Evolutionary conservation across 2,888 invertebrate genomes (phyloP).

Genomic region (Campoplex capitator): DNA sequence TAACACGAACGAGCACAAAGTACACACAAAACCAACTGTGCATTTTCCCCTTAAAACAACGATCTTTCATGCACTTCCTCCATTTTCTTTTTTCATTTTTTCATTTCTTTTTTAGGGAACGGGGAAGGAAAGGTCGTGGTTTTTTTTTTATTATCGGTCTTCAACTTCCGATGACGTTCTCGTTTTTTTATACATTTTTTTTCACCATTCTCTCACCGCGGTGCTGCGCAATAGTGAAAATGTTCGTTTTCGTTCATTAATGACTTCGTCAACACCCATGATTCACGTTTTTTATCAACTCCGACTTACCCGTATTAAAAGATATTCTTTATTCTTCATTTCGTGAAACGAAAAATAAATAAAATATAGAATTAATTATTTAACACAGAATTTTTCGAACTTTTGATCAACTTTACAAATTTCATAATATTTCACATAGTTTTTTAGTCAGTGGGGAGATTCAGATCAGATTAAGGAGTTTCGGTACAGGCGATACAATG

Average conservation of each 20-base stretch:
- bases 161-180: not conserved
- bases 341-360: not conserved
- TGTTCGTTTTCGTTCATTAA: not conserved
- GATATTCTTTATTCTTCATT: not conserved
- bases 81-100: not conserved
- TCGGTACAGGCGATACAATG: too few species aligned
- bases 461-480: too few species aligned
- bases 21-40: constrained; percentile 68
- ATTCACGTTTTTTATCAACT: not conserved
- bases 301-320: not conserved
- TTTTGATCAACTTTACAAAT: not conserved
- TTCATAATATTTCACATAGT: not conserved
- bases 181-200: not conserved
- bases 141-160: not conserved
- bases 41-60: constrained; percentile 43
- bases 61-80: constrained; percentile 20
- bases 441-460: not conserved
- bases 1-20: constrained; percentile 71
- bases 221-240: not conserved
- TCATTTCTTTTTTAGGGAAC: not conserved
- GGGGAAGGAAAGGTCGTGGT: not conserved
- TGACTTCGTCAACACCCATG: too few species aligned
- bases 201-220: not conserved
- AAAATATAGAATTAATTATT: not conserved
- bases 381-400: not conserved